Percentiles rank a stretch among this genome's conserved stretches.
Conservation (phyloP, 2,797 vertebrate species). For the Iguana delicatissima region DNA sequence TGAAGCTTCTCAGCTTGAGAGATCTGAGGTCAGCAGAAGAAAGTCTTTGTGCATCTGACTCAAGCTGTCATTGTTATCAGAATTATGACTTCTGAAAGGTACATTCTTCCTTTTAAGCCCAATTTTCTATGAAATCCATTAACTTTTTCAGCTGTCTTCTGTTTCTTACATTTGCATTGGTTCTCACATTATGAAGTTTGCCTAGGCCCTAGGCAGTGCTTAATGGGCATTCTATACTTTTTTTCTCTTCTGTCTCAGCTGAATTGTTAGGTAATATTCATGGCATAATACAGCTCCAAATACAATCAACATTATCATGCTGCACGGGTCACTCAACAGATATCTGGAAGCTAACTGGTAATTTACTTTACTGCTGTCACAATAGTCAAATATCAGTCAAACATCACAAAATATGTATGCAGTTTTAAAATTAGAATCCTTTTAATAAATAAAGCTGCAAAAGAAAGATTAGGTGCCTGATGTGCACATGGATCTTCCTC, state of each 20-base stretch:
- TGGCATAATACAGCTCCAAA: background rate
- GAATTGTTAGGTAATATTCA: constrained; percentile 5
- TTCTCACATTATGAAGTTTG: constrained; percentile 5
- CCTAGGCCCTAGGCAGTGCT: background rate
- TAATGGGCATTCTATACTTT: background rate
- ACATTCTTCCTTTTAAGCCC: background rate
- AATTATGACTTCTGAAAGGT: background rate
- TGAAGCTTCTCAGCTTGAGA: background rate
- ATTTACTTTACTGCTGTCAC: constrained; percentile 32
- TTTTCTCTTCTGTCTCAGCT: background rate
- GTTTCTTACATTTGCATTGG: background rate
- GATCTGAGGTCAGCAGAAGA: background rate
- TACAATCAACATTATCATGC: background rate
- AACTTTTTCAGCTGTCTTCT: background rate
- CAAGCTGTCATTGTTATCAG: background rate
- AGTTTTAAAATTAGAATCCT: constrained; percentile 6
- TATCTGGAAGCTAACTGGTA: constrained; percentile 5
- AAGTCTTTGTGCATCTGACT: background rate
- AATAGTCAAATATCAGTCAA: constrained; percentile 17
- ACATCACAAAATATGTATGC: constrained; percentile 1
- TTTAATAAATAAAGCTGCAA: constrained; percentile 23
- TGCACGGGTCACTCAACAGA: constrained; percentile 2
- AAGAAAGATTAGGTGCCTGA: constrained; percentile 14
- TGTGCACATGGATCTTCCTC: background rate
- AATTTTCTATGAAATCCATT: background rate